phyloP scores from a whole-genome alignment of 2,113 vertebrate species.

The Kryptolebias marmoratus region DNA sequence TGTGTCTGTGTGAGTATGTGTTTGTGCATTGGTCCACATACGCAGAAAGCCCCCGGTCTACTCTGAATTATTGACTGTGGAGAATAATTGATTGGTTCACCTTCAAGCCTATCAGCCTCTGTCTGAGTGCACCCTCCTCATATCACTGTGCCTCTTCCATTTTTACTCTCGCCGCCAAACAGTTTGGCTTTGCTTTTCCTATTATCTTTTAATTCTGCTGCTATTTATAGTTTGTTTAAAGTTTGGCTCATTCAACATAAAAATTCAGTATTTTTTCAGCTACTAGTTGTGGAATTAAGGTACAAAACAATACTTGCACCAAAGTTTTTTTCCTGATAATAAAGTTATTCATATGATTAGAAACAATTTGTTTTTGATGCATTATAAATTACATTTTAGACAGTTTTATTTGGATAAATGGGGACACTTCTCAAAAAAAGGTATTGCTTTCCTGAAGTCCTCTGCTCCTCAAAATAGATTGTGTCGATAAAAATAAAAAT shows the following conservation, averaged over 20 bases:
- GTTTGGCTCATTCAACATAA: not conserved
- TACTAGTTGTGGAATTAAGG: no score
- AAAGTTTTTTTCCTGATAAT: no score
- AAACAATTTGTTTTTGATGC: no score
- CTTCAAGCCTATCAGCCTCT: slow-evolving; percentile 75
- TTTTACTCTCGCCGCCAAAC: slow-evolving; percentile 35
- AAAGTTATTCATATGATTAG: no score
- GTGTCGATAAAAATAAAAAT: no score
- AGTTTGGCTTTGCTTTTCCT: not conserved
- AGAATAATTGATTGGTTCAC: slow-evolving; percentile 83
- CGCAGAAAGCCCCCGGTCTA: slow-evolving; percentile 51
- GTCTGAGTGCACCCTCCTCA: slow-evolving; percentile 62
- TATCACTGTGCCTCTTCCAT: slow-evolving; percentile 50
- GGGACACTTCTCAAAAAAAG: no score
- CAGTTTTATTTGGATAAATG: no score
- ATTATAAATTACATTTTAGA: no score
- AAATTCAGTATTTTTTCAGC: not conserved
- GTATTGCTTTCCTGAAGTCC: no score
- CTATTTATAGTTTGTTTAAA: not conserved
- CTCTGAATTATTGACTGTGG: slow-evolving; percentile 79
- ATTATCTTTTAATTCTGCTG: slow-evolving; percentile 17
- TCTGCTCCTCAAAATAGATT: no score
- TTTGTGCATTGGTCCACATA: slow-evolving; percentile 43
- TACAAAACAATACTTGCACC: no score
- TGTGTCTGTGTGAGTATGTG: slow-evolving; percentile 27